phyloP scores from a whole-genome alignment of 2,888 invertebrate genomes.

The Perizoma flavofasciatum region DNA sequence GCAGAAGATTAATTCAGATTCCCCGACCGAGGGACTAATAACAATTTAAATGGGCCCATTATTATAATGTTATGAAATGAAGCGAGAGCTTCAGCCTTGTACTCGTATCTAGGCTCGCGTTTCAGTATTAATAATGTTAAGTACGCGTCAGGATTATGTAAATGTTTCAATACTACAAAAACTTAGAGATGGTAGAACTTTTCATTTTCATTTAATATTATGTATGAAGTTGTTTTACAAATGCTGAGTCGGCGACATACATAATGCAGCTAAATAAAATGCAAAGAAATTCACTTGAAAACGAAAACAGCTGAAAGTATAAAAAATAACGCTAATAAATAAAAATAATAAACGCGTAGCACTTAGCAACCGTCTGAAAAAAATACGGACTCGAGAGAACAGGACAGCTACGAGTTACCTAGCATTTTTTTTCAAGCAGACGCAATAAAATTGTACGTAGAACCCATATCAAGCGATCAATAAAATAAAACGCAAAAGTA shows the following conservation, averaged over 20 bases:
- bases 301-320: no score
- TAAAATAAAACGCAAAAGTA: slow-evolving; percentile 4
- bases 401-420: no score
- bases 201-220: no score
- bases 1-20: slow-evolving; percentile 51
- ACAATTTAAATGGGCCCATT: slow-evolving; percentile 39
- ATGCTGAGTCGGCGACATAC: no score
- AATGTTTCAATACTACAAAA: background rate
- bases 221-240: no score
- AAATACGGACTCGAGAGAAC: no score
- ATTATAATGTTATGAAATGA: slow-evolving; percentile 33
- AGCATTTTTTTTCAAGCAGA: no score
- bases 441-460: no score
- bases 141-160: background rate
- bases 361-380: no score
- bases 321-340: background rate
- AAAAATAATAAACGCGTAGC: background rate
- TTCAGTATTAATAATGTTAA: slow-evolving; percentile 4
- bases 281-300: no score
- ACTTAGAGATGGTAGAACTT: background rate
- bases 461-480: no score
- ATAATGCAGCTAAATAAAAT: no score
- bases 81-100: slow-evolving; percentile 12
- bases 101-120: slow-evolving; percentile 15
- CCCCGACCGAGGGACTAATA: slow-evolving; percentile 39